Conservation (phyloP, 2,113 vertebrate genomes). For the Petroica traversi region DNA sequence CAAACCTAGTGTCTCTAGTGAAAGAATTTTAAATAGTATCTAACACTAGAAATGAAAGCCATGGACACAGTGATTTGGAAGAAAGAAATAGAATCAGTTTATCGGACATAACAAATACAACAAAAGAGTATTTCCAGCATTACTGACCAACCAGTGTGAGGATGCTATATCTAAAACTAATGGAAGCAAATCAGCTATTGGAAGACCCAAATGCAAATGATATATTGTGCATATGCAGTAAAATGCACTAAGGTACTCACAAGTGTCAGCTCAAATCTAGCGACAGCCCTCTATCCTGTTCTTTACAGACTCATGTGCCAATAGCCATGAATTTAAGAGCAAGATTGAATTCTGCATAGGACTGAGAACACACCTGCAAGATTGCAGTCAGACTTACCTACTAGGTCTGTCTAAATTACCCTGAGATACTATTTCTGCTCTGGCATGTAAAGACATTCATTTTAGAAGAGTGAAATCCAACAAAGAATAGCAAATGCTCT, state of each 20-base stretch:
- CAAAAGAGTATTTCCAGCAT: neutral
- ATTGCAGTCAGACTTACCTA: neutral
- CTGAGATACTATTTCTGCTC: neutral
- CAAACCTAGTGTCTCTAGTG: neutral
- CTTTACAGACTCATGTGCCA: neutral
- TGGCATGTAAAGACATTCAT: neutral
- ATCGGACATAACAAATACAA: neutral
- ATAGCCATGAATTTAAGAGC: neutral
- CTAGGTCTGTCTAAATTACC: neutral
- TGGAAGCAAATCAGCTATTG: neutral
- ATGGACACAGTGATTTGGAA: neutral
- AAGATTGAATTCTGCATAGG: neutral
- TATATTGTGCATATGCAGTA: neutral
- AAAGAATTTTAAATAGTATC: neutral
- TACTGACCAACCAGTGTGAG: neutral
- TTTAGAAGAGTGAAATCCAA: neutral
- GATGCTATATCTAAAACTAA: neutral
- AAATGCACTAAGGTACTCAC: neutral
- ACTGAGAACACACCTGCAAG: neutral
- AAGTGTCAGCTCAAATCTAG: neutral
- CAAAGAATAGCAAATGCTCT: neutral
- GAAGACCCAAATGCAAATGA: neutral
- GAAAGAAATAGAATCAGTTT: neutral
- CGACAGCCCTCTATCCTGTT: neutral
- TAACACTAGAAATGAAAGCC: neutral